Evolutionary conservation across 2,888 invertebrate species (phyloP).

Genomic region (Andrena chrysosceles): DNA sequence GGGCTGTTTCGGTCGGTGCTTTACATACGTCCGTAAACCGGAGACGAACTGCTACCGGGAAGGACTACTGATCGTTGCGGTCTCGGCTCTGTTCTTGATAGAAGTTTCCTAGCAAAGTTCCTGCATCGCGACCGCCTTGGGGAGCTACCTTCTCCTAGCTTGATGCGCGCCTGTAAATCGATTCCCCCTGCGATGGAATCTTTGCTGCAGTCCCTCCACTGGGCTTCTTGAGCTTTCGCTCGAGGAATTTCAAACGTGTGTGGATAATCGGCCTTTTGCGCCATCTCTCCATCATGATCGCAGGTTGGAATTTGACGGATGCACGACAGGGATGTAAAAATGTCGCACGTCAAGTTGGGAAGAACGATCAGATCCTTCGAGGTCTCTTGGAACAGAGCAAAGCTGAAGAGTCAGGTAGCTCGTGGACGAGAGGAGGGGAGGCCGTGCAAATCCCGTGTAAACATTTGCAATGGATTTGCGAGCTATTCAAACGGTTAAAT

Average conservation of each 20-base stretch:
- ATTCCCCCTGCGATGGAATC: constrained; percentile 36
- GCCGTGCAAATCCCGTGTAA: constrained; percentile 83
- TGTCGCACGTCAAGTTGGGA: background rate
- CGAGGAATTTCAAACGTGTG: background rate
- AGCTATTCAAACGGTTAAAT: constrained; percentile 85
- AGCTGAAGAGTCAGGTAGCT: constrained; percentile 65
- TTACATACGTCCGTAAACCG: constrained; percentile 84
- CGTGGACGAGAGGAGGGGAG: constrained; percentile 52
- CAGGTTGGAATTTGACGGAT: background rate
- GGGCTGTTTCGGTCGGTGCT: constrained; percentile 83
- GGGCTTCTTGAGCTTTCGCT: background rate
- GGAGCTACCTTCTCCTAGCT: constrained; percentile 44
- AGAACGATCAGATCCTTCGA: constrained; percentile 20
- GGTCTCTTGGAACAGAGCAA: constrained; percentile 36
- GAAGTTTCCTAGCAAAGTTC: constrained; percentile 71
- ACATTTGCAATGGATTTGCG: constrained; percentile 85
- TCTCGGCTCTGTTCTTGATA: constrained; percentile 76
- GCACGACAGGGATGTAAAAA: background rate
- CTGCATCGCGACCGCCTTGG: constrained; percentile 70
- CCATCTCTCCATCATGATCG: background rate
- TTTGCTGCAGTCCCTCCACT: background rate
- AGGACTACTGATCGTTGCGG: constrained; percentile 84
- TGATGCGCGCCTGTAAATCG: constrained; percentile 55
- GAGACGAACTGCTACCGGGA: constrained; percentile 84
- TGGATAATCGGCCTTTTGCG: background rate